Evolutionary conservation across 2,888 invertebrate genomes (phyloP).

Genomic region (Lobophora halterata): DNA sequence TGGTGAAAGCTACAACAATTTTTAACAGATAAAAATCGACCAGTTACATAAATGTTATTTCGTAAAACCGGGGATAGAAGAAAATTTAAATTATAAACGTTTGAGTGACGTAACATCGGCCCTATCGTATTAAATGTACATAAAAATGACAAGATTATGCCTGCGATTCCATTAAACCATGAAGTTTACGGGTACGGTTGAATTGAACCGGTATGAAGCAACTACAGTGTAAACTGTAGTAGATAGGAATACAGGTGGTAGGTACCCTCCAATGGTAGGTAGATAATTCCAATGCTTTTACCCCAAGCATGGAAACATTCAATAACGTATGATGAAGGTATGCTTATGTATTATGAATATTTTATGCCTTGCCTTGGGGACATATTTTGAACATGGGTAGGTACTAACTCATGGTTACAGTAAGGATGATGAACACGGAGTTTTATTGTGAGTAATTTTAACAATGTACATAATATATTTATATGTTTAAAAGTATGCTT

Average conservation of each 20-base stretch:
- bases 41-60: no score
- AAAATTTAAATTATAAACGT: constrained; percentile 6
- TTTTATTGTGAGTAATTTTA: no score
- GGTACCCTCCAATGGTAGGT: constrained; percentile 21
- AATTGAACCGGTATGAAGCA: constrained; percentile 23
- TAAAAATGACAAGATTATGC: constrained; percentile 30
- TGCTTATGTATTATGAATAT: constrained; percentile 5
- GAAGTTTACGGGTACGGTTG: constrained; percentile 24
- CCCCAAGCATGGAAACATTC: constrained; percentile 21
- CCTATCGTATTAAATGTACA: constrained; percentile 30
- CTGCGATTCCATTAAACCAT: constrained; percentile 24
- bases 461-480: no score
- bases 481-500: no score
- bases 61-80: constrained; percentile 12
- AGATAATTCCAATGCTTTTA: constrained; percentile 29
- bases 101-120: constrained; percentile 20
- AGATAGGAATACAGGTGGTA: constrained; percentile 27
- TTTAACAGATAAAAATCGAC: background rate
- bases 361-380: constrained; percentile 18
- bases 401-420: no score
- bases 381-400: constrained; percentile 12
- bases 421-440: no score
- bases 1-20: background rate
- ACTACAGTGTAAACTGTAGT: constrained; percentile 18
- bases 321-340: constrained; percentile 11